Evolutionary conservation across 2,113 vertebrate genomes (phyloP), one percentile per base, ranked within the genome.

Genomic region (Sinocyclocheilus anshuiensis): DNA sequence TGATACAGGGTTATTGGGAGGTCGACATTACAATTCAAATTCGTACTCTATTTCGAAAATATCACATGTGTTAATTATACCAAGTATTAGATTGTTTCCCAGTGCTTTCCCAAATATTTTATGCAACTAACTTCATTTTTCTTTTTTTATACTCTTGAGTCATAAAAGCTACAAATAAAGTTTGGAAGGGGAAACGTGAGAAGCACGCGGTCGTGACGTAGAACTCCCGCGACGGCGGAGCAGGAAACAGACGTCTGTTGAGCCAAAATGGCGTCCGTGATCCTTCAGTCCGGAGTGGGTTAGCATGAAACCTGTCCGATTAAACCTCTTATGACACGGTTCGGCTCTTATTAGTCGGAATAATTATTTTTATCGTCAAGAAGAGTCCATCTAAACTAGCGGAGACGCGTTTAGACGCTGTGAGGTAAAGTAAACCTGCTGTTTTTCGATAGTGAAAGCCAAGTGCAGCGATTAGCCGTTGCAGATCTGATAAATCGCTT

Each of bases 201-300:
- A 76, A 59, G 18, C 13, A 11, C 12, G 5, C 1, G 65, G n/a
- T 48, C 74, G 11, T 72, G 10, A 83, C 67, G 81, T 24, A 12
- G 1, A 33, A 36, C 18, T 7, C 10, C 20, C 18, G 81, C 81
- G 81, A 71, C 81, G 45, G 4, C 10, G 45, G 18, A 67, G 1
- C 84, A 86, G 92, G 92, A 91, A 91, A 55, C 22, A 22, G 26
- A 67, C 61, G 69, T 57, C 59, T 1, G 22, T 2, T 2, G 89
- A 94, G 89, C 77, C 90, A 93, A 93, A 84, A 94, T 94, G 93
- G 92, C 84, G 88, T 71, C 22, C 48, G 72, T 57, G 50, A 33
- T 69, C 63, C 87, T 74, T 53, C 87, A 90, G 8, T 79, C 82
- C 39, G 91, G 87, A 85, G 89, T 90, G 48, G 92, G 90, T 45